A percentile compares a stretch with the other conserved stretches of the same genome.
Conservation (phyloP, 2,797 vertebrate genomes). For the Sylvilagus floridanus region DNA sequence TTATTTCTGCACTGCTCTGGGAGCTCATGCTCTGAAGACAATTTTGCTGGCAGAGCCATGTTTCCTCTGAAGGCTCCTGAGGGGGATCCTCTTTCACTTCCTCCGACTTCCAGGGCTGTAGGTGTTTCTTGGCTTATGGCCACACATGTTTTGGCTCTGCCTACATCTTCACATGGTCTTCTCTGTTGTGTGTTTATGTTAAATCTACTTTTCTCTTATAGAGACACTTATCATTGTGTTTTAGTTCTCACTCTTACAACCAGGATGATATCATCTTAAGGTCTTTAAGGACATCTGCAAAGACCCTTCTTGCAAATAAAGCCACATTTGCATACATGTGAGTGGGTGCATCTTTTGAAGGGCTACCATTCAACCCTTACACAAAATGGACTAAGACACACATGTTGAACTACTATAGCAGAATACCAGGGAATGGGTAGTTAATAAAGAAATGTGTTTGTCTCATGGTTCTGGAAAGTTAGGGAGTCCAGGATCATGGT, state of each 20-base stretch:
- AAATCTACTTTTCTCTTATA: not conserved
- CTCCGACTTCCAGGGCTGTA: not conserved
- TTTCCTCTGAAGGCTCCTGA: not conserved
- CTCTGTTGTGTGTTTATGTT: not conserved
- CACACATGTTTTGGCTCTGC: not conserved
- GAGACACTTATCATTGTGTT: not conserved
- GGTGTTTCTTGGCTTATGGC: not conserved
- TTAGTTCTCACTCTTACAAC: not conserved
- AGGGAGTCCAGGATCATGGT: not conserved
- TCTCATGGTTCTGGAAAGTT: not conserved
- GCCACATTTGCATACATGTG: not conserved
- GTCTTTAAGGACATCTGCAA: not conserved
- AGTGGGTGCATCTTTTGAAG: not conserved
- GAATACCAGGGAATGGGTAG: not conserved
- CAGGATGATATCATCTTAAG: not conserved
- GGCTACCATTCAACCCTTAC: not conserved
- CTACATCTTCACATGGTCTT: not conserved
- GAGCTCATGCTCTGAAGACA: not conserved
- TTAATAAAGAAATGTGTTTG: not conserved
- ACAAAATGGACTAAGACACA: too few species aligned
- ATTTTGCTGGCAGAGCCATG: not conserved
- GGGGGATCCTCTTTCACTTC: not conserved
- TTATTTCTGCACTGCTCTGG: not conserved
- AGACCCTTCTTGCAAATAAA: not conserved
- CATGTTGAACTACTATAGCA: not conserved